Evolutionary conservation across 1,140 invertebrate species (phyloP).

Genomic region (Paramacrobiotus metropolitanus): DNA sequence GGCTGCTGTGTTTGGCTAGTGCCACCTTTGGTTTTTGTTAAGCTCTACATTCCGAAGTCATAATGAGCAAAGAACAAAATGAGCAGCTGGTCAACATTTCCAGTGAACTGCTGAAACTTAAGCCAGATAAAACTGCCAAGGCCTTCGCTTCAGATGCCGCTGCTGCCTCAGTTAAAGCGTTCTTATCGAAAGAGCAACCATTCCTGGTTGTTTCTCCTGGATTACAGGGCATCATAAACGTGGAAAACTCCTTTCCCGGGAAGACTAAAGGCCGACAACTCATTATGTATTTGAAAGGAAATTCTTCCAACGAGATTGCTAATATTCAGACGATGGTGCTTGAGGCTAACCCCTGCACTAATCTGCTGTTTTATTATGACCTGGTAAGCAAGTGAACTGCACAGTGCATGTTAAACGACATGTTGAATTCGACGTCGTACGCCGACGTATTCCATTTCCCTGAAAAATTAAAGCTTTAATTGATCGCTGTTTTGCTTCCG

Average conservation of each 20-base stretch:
- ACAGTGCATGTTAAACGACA: not conserved
- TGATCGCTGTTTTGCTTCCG: not conserved
- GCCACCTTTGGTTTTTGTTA: too few relatives aligned
- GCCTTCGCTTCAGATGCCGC: not conserved
- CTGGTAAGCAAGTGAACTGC: not conserved
- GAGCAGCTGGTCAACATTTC: not conserved
- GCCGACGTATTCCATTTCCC: not conserved
- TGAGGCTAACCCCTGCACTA: not conserved
- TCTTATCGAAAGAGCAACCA: not conserved
- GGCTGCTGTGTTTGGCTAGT: too few relatives aligned
- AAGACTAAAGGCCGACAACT: not conserved
- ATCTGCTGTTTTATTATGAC: slow-evolving; percentile 4
- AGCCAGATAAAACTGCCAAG: not conserved
- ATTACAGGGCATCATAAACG: not conserved
- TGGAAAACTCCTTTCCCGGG: not conserved
- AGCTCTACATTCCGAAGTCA: too few relatives aligned
- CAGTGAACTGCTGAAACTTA: not conserved
- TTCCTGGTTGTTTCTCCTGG: not conserved
- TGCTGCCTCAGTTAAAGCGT: not conserved
- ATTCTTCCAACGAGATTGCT: not conserved
- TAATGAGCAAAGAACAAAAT: too few relatives aligned
- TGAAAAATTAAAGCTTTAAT: not conserved
- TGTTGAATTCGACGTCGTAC: not conserved
- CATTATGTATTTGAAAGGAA: not conserved
- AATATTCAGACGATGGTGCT: not conserved